phyloP scores from a whole-genome alignment of 2,888 invertebrate species.

The Abscondita cerata region DNA sequence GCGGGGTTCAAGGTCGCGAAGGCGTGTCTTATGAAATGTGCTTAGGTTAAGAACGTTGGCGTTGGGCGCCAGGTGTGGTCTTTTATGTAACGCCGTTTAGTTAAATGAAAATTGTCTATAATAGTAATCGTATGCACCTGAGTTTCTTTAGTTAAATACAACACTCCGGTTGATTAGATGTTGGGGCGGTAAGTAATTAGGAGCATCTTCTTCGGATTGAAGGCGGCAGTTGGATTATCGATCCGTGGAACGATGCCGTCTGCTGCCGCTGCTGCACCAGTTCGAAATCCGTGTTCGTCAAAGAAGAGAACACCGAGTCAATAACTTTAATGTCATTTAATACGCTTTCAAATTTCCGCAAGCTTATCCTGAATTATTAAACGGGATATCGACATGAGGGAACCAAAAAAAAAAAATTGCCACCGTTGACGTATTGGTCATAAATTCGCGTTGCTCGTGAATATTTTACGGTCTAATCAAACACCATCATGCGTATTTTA shows the following conservation, averaged over 20 bases:
- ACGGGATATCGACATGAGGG: conserved; percentile 15
- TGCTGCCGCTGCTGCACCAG: conserved; percentile 32
- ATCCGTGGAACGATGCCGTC: conserved; percentile 36
- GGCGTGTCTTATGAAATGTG: too few relatives aligned
- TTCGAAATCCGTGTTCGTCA: too few relatives aligned
- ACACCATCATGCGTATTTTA: conserved; percentile 36
- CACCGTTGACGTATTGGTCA: conserved; percentile 25
- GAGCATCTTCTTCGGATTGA: conserved; percentile 25
- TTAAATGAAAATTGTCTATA: background rate
- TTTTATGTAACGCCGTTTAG: too few relatives aligned
- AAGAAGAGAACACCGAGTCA: too few relatives aligned
- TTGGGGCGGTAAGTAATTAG: conserved; percentile 24
- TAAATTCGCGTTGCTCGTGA: conserved; percentile 34
- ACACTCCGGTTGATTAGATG: too few relatives aligned
- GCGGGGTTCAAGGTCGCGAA: too few relatives aligned
- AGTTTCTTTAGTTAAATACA: too few relatives aligned
- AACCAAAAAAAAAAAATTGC: conserved; percentile 17
- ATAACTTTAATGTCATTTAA: conserved; percentile 16
- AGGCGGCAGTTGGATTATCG: conserved; percentile 35
- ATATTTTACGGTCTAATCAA: conserved; percentile 37
- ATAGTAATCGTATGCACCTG: conserved; percentile 27
- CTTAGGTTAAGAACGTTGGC: too few relatives aligned
- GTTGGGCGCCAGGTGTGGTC: too few relatives aligned
- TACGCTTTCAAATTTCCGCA: conserved; percentile 23
- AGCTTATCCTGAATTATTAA: conserved; percentile 24